Conservation (phyloP, 2,888 invertebrate species). For the Cryptocephalus moraei region DNA sequence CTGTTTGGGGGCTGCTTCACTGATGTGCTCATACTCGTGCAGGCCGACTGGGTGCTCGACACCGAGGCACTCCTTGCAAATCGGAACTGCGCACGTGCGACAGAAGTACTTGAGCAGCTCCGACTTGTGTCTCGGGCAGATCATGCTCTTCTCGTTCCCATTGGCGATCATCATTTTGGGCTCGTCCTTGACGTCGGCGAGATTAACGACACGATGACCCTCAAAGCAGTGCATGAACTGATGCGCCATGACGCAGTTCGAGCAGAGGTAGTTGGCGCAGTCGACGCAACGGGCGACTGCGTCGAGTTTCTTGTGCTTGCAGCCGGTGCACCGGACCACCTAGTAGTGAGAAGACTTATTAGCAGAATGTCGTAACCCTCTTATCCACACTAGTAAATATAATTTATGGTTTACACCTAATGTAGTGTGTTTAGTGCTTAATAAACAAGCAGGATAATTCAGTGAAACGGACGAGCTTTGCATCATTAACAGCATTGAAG, state of each 20-base stretch:
- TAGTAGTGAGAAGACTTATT: too few relatives aligned
- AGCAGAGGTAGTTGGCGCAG: constrained; percentile 92
- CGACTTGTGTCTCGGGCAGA: constrained; percentile 81
- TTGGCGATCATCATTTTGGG: constrained; percentile 36
- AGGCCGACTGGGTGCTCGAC: constrained; percentile 73
- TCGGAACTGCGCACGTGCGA: constrained; percentile 82
- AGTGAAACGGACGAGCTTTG: too few relatives aligned
- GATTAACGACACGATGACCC: constrained; percentile 80
- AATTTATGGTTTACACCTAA: too few relatives aligned
- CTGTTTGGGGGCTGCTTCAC: constrained; percentile 73
- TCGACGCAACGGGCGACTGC: constrained; percentile 94
- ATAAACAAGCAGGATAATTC: too few relatives aligned
- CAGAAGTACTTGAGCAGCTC: constrained; percentile 91
- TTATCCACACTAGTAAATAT: too few relatives aligned
- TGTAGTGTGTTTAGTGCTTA: too few relatives aligned
- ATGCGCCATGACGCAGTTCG: constrained; percentile 97
- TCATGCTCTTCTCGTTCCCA: constrained; percentile 51
- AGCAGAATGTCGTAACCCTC: too few relatives aligned
- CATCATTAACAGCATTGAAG: too few relatives aligned
- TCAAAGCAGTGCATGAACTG: constrained; percentile 99
- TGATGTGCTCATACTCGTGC: constrained; percentile 82
- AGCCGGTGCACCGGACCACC: constrained; percentile 76
- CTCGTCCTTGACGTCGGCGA: constrained; percentile 55
- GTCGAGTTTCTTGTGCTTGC: constrained; percentile 89
- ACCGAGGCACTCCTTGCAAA: constrained; percentile 91